phyloP scores from a whole-genome alignment of 2,888 invertebrate species.

The Dasypogon diadema region DNA sequence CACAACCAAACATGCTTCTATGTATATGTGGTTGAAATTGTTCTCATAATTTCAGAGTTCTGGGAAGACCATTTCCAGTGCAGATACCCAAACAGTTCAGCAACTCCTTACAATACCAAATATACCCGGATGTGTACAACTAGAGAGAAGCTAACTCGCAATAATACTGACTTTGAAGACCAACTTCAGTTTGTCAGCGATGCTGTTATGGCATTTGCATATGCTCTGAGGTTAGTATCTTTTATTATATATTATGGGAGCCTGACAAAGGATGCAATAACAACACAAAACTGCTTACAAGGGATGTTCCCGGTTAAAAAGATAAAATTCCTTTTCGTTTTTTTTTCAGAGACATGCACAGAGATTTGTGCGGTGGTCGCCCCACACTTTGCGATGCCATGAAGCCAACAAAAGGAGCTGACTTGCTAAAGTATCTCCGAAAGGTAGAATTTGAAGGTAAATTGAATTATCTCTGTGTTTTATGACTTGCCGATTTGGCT shows the following conservation, averaged over 20 bases:
- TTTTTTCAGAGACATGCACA: slow-evolving; percentile 84
- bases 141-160: slow-evolving; percentile 77
- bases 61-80: slow-evolving; percentile 96
- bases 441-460: slow-evolving; percentile 90
- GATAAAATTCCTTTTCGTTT: too few species aligned
- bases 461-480: slow-evolving; percentile 58
- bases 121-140: slow-evolving; percentile 81
- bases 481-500: slow-evolving; percentile 14
- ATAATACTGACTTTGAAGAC: slow-evolving; percentile 89
- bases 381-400: slow-evolving; percentile 88
- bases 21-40: neutral
- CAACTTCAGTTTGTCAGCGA: slow-evolving; percentile 97
- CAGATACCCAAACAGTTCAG: slow-evolving; percentile 82
- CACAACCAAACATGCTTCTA: too few species aligned
- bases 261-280: too few species aligned
- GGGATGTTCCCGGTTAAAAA: too few species aligned
- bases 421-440: slow-evolving; percentile 84
- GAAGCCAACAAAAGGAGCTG: slow-evolving; percentile 90
- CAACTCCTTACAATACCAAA: slow-evolving; percentile 85
- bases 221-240: slow-evolving; percentile 79
- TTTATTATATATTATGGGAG: too few species aligned
- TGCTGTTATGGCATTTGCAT: slow-evolving; percentile 94
- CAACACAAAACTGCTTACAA: too few species aligned
- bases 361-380: slow-evolving; percentile 79
- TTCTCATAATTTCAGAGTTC: slow-evolving; percentile 75